These are phyloP conservation scores for Brienomyrus longianalis DNA, from an alignment of 2,113 vertebrate species.

Conservation along the genomic window DNA sequence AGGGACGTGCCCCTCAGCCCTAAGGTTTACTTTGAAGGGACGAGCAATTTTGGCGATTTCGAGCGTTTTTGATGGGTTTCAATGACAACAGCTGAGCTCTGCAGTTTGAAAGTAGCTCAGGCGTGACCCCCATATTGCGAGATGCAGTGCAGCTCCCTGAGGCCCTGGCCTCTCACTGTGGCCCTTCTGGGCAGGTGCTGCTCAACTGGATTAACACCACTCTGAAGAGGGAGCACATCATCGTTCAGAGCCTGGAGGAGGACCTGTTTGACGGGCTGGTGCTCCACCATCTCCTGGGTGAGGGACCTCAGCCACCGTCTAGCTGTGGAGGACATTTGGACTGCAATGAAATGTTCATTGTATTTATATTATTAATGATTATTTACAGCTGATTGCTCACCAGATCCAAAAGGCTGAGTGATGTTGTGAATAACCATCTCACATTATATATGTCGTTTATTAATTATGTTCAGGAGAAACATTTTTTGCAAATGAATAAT, in stretches of 20 bases:
- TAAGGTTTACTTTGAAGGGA: background rate
- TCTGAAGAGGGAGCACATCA: constrained; percentile 76
- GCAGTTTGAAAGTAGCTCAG: background rate
- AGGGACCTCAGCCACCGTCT: background rate
- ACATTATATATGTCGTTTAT: background rate
- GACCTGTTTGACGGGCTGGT: constrained; percentile 87
- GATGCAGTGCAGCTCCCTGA: background rate
- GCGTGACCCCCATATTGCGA: background rate
- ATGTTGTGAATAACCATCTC: background rate
- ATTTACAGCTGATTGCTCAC: background rate
- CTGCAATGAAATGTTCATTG: background rate
- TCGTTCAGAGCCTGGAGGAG: constrained; percentile 80
- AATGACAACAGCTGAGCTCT: background rate
- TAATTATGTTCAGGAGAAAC: background rate
- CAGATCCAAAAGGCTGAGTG: background rate
- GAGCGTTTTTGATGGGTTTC: background rate
- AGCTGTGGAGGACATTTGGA: background rate
- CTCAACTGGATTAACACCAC: constrained; percentile 77
- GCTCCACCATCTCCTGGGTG: constrained; percentile 88
- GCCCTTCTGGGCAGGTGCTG: constrained; percentile 57
- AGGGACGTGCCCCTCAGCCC: background rate
- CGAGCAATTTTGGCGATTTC: background rate
- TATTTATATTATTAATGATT: background rate
- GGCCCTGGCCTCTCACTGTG: background rate
- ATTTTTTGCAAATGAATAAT: background rate